Conservation (phyloP, 2,113 vertebrate genomes). For the Lontra canadensis region DNA sequence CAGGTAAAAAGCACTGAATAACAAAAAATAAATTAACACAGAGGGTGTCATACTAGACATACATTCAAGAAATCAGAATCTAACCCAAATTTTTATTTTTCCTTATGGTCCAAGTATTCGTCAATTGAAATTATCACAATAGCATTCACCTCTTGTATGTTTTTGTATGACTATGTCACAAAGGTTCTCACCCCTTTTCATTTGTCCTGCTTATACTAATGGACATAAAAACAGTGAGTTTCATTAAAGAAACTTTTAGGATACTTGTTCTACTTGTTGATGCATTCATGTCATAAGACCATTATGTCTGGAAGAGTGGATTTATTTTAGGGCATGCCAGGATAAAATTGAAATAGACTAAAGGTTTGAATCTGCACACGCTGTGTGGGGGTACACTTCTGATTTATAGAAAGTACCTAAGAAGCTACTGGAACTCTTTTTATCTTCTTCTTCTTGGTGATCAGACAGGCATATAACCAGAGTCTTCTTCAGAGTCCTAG, state of each 20-base stretch:
- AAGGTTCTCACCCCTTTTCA: slow-evolving; percentile 61
- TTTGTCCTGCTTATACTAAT: slow-evolving; percentile 50
- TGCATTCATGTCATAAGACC: background rate
- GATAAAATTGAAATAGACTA: background rate
- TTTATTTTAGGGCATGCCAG: background rate
- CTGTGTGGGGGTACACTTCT: background rate
- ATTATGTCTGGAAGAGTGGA: background rate
- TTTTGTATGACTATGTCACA: slow-evolving; percentile 21
- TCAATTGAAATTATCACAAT: slow-evolving; percentile 64
- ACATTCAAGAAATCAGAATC: slow-evolving; percentile 22
- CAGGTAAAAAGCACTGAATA: background rate
- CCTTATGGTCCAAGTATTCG: background rate
- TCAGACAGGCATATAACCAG: background rate
- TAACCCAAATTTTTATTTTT: slow-evolving; percentile 30
- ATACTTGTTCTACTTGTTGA: slow-evolving; percentile 29
- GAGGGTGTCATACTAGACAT: slow-evolving; percentile 9
- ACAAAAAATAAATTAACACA: slow-evolving; percentile 39
- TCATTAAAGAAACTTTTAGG: slow-evolving; percentile 9
- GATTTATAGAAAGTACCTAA: background rate
- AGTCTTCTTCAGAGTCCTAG: background rate
- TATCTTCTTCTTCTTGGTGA: background rate
- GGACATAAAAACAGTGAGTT: slow-evolving; percentile 38
- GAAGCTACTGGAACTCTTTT: background rate
- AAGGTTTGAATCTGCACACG: background rate
- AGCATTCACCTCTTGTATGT: background rate